These are phyloP conservation scores for Drosophila anomalipes DNA, from an alignment of 2,888 invertebrate species.

Conservation along the genomic window DNA sequence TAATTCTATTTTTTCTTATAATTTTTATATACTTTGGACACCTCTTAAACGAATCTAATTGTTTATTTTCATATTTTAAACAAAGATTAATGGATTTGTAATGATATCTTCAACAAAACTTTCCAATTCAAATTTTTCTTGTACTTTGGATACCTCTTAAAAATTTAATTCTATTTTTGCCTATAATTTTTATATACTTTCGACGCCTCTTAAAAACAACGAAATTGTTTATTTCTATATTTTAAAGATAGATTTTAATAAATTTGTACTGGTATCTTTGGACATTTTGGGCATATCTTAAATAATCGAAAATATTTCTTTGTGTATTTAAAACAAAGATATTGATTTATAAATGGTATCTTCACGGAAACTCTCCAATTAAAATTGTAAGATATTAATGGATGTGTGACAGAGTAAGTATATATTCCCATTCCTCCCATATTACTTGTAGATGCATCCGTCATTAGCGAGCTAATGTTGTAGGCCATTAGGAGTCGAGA, in stretches of 20 bases:
- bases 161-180: too few species aligned
- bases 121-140: background rate
- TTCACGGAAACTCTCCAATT: background rate
- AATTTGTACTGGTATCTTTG: too few species aligned
- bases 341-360: background rate
- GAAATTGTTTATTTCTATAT: background rate
- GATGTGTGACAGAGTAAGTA: background rate
- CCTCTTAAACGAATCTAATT: too few species aligned
- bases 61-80: too few species aligned
- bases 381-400: background rate
- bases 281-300: background rate
- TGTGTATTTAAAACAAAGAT: background rate
- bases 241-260: background rate
- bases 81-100: too few species aligned
- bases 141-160: background rate
- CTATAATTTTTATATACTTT: background rate
- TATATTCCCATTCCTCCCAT: background rate
- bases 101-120: too few species aligned
- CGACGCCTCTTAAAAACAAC: background rate
- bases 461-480: conserved; percentile 19
- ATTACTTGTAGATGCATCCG: background rate
- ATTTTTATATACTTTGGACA: too few species aligned
- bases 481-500: conserved; percentile 28
- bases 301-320: background rate
- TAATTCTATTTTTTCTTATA: too few species aligned